Percentiles rank a stretch among this genome's conserved stretches.
Evolutionary conservation across 2,888 invertebrate species (phyloP).

Genomic region (Trachelus tabidus): DNA sequence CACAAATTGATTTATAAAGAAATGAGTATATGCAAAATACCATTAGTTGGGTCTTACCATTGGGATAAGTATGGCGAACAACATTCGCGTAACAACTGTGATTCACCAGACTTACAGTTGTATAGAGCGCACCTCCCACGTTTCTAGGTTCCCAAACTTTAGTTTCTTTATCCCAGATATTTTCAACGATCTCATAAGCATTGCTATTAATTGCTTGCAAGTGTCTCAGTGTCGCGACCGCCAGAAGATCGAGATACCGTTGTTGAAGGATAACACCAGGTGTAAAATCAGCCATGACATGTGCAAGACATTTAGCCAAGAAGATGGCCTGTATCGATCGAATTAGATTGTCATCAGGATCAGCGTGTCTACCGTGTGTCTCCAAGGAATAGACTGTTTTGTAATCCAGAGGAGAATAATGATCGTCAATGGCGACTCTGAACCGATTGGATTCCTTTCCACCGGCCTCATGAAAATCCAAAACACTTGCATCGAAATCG

Average conservation of each 20-base stretch:
- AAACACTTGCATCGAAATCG: neutral
- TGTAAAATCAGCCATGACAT: constrained; percentile 32
- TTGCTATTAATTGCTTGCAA: constrained; percentile 67
- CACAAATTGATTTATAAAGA: constrained; percentile 9
- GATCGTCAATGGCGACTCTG: constrained; percentile 7
- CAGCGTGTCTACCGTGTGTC: constrained; percentile 54
- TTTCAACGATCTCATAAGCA: constrained; percentile 67
- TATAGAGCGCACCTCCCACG: constrained; percentile 67
- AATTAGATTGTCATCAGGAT: constrained; percentile 58
- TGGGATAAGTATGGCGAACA: constrained; percentile 61
- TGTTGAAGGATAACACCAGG: constrained; percentile 23
- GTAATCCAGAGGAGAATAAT: constrained; percentile 55
- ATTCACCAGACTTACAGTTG: constrained; percentile 67
- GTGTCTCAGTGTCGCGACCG: constrained; percentile 60
- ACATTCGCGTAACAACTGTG: constrained; percentile 67
- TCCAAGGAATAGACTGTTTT: constrained; percentile 58
- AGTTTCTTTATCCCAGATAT: constrained; percentile 43
- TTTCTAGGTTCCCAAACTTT: constrained; percentile 54
- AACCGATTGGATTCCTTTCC: neutral
- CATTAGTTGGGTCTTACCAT: constrained; percentile 38
- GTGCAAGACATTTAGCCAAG: constrained; percentile 60
- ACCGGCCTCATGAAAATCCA: neutral
- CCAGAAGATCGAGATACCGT: constrained; percentile 46
- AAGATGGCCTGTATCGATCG: constrained; percentile 62
- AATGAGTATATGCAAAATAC: constrained; percentile 5